Base-by-base conservation (phyloP, 2,113 vertebrate genomes). In the Recurvirostra avosetta region DNA sequence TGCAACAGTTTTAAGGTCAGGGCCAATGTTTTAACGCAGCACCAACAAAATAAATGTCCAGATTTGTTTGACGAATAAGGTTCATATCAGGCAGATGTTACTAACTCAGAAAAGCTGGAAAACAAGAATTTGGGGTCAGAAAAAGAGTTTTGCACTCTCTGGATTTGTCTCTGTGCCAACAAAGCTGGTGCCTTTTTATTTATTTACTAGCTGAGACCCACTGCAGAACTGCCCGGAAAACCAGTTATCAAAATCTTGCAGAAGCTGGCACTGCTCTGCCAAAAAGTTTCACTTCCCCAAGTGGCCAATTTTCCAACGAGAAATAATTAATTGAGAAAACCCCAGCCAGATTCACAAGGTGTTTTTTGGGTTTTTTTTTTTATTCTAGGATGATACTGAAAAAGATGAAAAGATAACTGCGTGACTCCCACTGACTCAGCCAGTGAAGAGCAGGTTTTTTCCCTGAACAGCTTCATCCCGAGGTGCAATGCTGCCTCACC, bases 251-350 rank as follows among this genome's bases (percentile, higher is more conserved):
- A 52, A 87, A 56, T 71, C 87, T 49, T 82, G 63, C 66, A 82
- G 87, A 72, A 85, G 66, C 71, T 96, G 87, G 62, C 70, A 73
- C 27, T 15, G 38, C 27, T 72, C 81, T 81, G 61, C 73, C 76
- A 86, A 49, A 59, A 94, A 86, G 47, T 90, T 92, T 87, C 53
- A 40, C n/a, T 84, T 95, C 56, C n/a, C 22, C 50, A 41, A 12
- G 27, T 55, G 83, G 65, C 45, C 26, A 63, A 63, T 56, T 68
- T 95, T 91, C 91, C 84, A 93, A 47, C 7, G 10, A 78, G 61
- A 92, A 95, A 92, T 58, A 88, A 90, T 78, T 82, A 78, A 88
- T 7, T 63, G 65, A 78, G 58, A 93, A 95, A 94, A 89, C 30
- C 70, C 73, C 68, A 65, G 45, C 15, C 58, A 66, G 38, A 26